Conservation (phyloP, 2,797 vertebrate species). For the Schizopygopsis pylzovi region DNA sequence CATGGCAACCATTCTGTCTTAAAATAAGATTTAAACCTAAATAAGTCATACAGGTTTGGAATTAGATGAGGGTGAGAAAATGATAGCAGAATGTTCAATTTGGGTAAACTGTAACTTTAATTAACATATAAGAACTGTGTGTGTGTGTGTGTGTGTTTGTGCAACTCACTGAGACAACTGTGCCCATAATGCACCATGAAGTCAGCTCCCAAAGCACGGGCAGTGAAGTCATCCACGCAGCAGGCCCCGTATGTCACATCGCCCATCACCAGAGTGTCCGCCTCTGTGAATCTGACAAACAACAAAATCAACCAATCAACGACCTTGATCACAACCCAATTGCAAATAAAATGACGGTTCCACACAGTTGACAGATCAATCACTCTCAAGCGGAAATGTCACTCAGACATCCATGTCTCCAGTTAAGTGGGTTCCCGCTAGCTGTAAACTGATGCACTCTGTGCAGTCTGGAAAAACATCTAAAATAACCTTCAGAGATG, state of each 20-base stretch:
- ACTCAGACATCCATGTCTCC: constrained; percentile 34
- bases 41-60: background rate
- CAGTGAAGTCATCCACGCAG: constrained; percentile 97
- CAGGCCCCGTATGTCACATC: constrained; percentile 98
- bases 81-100: background rate
- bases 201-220: constrained; percentile 91
- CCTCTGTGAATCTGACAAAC: constrained; percentile 85
- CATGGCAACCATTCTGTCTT: background rate
- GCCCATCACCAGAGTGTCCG: constrained; percentile 93
- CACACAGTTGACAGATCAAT: constrained; percentile 39
- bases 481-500: constrained; percentile 23
- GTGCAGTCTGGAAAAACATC: constrained; percentile 2
- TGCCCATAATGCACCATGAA: constrained; percentile 99
- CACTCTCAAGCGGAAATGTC: constrained; percentile 34
- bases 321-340: constrained; percentile 11
- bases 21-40: no score
- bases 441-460: constrained; percentile 24
- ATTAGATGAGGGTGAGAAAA: background rate
- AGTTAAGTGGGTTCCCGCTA: constrained; percentile 42
- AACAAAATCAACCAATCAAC: constrained; percentile 50
- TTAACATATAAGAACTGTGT: background rate
- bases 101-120: background rate
- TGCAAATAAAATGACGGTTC: constrained; percentile 17
- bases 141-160: background rate
- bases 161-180: constrained; percentile 91